Base-by-base conservation (phyloP, 2,888 invertebrate species). In the Aleiodes leptofemur region DNA sequence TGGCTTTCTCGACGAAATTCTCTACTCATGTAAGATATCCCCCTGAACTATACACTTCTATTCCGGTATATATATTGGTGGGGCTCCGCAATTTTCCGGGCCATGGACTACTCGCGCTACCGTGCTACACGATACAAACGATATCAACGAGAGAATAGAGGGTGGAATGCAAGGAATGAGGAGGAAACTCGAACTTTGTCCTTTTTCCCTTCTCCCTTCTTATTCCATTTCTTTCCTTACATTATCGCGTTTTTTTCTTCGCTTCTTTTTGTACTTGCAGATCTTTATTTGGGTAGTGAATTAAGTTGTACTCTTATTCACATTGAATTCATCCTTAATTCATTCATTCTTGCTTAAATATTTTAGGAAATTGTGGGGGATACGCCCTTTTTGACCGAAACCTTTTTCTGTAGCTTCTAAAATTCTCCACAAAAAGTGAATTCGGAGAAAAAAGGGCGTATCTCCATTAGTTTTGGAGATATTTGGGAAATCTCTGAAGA, bases 31-130 rank as follows among this genome's bases (percentile, higher is more conserved):
- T 51, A 69, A 74, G 55, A 29, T 55, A 29, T 68, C 31, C 2
- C 38, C 61, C 34, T 6, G 11, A 8, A 34, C n/a, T 38, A 61
- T 51, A 31, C 29, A 50, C 51, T 23, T 51, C 50, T n/a, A n/a
- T n/a, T n/a, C n/a, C n/a, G n/a, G 29, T 31, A 31, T 31, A 51
- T 16, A 48, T 51, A 68, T 68, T 31, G 51, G 68, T 68, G 68
- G 50, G 59, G 74, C 69, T 79, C 69, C 73, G 81, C 80, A 82
- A 82, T 82, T 82, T 82, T 82, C 81, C 80, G 76, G 76, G 69
- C 79, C 81, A 81, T 82, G 77, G 79, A 76, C 73, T 66, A 79
- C 71, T 72, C 78, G 68, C 78, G 59, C 71, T 68, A 68, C 66
- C 73, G 69, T 56, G 70, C 75, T 68, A 48, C 48, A 64, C 50